A percentile compares a stretch with the other conserved stretches of the same genome.
Evolutionary conservation across 2,888 invertebrate species (phyloP).

Genomic region (Hipparchia semele): DNA sequence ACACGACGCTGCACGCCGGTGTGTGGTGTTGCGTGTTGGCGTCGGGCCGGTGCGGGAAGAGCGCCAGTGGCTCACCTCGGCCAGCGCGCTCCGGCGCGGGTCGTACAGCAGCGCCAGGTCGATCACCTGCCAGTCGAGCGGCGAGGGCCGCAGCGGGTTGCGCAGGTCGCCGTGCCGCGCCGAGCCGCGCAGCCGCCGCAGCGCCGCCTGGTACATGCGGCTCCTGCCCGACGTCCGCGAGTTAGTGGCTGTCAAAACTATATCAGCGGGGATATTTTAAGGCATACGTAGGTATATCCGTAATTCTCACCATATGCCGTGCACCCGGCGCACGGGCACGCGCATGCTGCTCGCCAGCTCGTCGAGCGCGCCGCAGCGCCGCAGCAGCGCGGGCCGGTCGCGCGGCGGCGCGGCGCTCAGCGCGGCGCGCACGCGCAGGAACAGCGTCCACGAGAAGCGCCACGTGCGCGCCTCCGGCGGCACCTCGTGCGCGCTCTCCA

Average conservation of each 20-base stretch:
- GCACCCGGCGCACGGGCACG: too few species aligned
- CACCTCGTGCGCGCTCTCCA: background rate
- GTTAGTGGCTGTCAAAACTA: too few species aligned
- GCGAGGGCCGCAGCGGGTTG: background rate
- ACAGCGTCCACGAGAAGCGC: constrained; percentile 7
- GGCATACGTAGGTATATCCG: too few species aligned
- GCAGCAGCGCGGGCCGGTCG: background rate
- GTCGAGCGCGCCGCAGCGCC: background rate
- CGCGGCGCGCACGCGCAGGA: background rate
- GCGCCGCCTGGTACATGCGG: background rate
- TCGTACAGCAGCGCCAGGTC: constrained; percentile 17
- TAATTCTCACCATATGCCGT: background rate
- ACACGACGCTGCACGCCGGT: too few species aligned
- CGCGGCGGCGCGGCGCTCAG: background rate
- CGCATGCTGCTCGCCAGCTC: background rate
- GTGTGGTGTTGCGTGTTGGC: too few species aligned
- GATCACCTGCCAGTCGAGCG: constrained; percentile 13
- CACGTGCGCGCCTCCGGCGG: background rate
- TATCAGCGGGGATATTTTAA: too few species aligned
- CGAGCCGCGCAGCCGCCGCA: background rate
- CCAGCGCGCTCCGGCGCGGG: background rate
- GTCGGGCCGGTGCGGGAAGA: too few species aligned
- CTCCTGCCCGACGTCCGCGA: background rate
- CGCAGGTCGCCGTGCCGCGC: background rate
- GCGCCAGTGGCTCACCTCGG: background rate